Conservation (phyloP, 2,888 invertebrate species). For the Adelognathus sp. region DNA sequence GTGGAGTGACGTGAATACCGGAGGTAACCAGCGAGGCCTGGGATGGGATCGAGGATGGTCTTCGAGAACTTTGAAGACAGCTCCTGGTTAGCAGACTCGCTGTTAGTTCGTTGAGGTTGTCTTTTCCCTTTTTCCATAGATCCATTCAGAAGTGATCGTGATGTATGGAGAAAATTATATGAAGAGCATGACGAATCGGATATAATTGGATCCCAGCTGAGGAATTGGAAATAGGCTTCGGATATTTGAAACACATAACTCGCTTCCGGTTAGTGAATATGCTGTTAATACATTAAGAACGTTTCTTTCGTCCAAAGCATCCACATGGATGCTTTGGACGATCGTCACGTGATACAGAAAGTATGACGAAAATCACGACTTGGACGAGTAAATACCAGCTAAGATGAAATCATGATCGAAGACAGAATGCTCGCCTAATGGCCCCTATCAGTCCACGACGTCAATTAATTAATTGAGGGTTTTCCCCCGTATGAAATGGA, state of each 20-base stretch:
- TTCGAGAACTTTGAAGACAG: background rate
- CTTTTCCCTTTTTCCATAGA: too few relatives aligned
- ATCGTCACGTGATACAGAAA: background rate
- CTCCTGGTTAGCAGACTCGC: too few relatives aligned
- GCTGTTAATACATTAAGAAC: too few relatives aligned
- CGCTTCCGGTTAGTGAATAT: too few relatives aligned
- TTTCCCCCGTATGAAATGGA: constrained; percentile 75
- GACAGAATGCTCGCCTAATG: constrained; percentile 47
- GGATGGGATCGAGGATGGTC: background rate
- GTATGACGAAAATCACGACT: background rate
- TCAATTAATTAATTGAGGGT: constrained; percentile 78
- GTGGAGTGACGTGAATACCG: constrained; percentile 28
- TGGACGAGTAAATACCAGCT: background rate
- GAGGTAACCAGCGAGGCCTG: background rate
- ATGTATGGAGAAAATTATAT: too few relatives aligned
- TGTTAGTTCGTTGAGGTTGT: background rate
- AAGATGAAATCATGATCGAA: background rate
- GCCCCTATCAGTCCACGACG: constrained; percentile 60
- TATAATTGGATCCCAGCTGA: too few relatives aligned
- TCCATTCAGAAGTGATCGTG: too few relatives aligned
- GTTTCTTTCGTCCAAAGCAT: too few relatives aligned
- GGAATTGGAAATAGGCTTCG: too few relatives aligned
- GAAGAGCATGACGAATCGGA: too few relatives aligned
- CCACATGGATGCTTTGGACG: too few relatives aligned
- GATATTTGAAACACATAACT: too few relatives aligned